phyloP scores from a whole-genome alignment of 2,888 invertebrate species.

The Pinctada fucata region DNA sequence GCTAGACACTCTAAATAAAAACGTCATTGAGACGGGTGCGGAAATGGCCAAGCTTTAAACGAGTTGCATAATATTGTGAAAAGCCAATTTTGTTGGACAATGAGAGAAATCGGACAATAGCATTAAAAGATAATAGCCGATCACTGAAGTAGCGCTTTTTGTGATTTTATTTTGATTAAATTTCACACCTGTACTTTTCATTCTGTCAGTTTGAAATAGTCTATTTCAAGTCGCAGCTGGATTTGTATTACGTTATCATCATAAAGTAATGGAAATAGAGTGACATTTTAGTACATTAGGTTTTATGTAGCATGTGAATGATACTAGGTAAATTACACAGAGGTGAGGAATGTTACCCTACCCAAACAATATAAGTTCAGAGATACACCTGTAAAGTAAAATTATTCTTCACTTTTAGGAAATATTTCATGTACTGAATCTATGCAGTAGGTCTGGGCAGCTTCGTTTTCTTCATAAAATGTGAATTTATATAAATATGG shows the following conservation, averaged over 20 bases:
- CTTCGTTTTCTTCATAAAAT: too few relatives aligned
- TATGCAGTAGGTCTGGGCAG: too few relatives aligned
- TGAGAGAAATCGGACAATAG: background rate
- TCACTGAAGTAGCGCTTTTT: background rate
- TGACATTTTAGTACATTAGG: background rate
- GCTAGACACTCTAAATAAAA: background rate
- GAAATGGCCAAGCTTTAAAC: background rate
- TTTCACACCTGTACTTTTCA: constrained; percentile 1
- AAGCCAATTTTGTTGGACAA: background rate
- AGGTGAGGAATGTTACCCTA: too few relatives aligned
- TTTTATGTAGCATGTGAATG: too few relatives aligned
- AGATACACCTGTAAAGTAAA: too few relatives aligned
- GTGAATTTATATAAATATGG: too few relatives aligned
- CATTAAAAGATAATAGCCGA: background rate
- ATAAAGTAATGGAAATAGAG: background rate
- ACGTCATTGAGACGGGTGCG: background rate
- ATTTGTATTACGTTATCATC: background rate
- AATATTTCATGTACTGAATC: too few relatives aligned
- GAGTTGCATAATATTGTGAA: background rate
- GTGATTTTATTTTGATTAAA: background rate
- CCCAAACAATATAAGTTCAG: too few relatives aligned
- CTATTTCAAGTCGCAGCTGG: background rate
- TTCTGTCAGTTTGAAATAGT: background rate
- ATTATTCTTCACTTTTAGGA: too few relatives aligned
- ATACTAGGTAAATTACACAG: too few relatives aligned